These are phyloP conservation scores for Chascanopsetta lugubris DNA, from an alignment of 2,113 vertebrate species.

Conservation along the genomic window DNA sequence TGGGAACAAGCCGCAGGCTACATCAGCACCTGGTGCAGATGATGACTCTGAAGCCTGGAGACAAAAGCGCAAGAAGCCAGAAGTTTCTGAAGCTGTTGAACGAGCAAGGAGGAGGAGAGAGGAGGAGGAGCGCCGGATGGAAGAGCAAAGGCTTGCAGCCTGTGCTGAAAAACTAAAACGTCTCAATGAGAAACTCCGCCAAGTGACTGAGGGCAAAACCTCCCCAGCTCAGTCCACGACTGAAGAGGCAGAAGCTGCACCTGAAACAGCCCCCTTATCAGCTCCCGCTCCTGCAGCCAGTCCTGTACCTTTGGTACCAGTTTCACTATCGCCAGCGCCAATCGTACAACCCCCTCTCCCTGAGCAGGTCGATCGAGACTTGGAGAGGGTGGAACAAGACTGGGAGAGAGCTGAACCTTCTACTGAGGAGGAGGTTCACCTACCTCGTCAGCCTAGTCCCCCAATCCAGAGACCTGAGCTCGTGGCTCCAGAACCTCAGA, in stretches of 20 bases:
- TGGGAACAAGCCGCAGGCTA: slow-evolving; percentile 59
- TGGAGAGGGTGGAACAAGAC: slow-evolving; percentile 47
- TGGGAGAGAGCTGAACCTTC: slow-evolving; percentile 46
- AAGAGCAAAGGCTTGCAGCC: slow-evolving; percentile 94
- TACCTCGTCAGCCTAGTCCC: slow-evolving; percentile 69
- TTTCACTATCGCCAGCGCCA: slow-evolving; percentile 48
- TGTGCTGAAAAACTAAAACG: slow-evolving; percentile 97
- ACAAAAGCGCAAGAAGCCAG: slow-evolving; percentile 92
- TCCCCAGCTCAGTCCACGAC: slow-evolving; percentile 27
- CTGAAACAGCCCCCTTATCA: slow-evolving; percentile 44
- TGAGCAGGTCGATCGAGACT: slow-evolving; percentile 57
- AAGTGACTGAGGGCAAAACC: slow-evolving; percentile 55
- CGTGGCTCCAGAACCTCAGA: slow-evolving; percentile 51
- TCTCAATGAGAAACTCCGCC: slow-evolving; percentile 93
- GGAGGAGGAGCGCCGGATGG: slow-evolving; percentile 97
- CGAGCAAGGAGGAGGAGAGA: slow-evolving; percentile 92
- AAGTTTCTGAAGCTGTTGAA: slow-evolving; percentile 93
- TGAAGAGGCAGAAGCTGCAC: slow-evolving; percentile 44
- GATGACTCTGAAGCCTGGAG: slow-evolving; percentile 95
- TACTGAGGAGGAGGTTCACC: slow-evolving; percentile 66
- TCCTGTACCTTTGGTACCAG: slow-evolving; percentile 46
- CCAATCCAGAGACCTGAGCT: slow-evolving; percentile 64
- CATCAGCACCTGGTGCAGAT: slow-evolving; percentile 77
- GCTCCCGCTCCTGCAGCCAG: slow-evolving; percentile 43
- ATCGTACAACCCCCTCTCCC: slow-evolving; percentile 33